Percentiles rank a stretch among this genome's conserved stretches.
phyloP scores from a whole-genome alignment of 2,113 vertebrate species.

The Myrmophylax atrothorax region DNA sequence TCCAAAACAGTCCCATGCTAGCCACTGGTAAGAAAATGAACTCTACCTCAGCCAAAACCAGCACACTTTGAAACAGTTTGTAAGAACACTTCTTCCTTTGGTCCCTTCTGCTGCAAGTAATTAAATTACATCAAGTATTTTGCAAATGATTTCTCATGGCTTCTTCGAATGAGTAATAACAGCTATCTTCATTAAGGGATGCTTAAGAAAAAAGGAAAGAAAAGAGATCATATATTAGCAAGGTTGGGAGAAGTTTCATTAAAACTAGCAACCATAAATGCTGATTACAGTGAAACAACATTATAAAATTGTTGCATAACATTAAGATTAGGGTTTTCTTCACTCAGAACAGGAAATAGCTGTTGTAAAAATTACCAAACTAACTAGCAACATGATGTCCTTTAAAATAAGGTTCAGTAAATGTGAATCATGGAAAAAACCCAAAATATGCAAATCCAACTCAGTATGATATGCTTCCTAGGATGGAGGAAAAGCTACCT shows the following conservation, averaged over 20 bases:
- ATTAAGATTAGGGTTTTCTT: background rate
- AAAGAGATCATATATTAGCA: background rate
- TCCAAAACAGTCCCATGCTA: background rate
- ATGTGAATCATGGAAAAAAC: background rate
- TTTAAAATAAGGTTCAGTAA: background rate
- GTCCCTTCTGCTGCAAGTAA: background rate
- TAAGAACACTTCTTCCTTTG: background rate
- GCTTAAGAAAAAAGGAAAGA: background rate
- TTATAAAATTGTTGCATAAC: background rate
- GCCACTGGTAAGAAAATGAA: background rate
- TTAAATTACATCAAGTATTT: background rate
- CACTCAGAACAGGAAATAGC: background rate
- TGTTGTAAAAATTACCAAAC: background rate
- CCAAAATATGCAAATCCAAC: background rate
- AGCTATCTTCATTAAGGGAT: background rate
- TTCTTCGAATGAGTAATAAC: background rate
- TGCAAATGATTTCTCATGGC: background rate
- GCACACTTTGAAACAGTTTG: background rate
- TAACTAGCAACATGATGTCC: background rate
- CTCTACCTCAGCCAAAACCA: background rate
- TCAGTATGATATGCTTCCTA: background rate
- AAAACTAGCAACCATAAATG: background rate
- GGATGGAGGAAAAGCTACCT: background rate
- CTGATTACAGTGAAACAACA: background rate
- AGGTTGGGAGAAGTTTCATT: background rate